A percentile compares a stretch with the other conserved stretches of the same genome.
Conservation (phyloP, 2,113 vertebrate species). For the Herpailurus yagouaroundi region DNA sequence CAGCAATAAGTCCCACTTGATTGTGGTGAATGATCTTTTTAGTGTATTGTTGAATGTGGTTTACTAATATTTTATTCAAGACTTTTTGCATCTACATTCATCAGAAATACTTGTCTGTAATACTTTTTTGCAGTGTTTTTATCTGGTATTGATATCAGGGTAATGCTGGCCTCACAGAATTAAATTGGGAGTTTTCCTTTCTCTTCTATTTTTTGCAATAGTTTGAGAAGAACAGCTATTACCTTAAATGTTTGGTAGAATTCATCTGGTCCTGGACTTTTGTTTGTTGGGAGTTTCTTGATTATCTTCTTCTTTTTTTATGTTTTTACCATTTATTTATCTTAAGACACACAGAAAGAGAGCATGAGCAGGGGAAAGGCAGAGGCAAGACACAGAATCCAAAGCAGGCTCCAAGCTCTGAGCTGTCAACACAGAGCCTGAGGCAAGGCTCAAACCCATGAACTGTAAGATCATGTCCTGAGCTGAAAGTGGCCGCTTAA, state of each 20-base stretch:
- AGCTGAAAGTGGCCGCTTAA: no score
- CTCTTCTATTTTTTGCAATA: not conserved
- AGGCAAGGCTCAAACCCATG: no score
- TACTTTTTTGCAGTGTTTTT: not conserved
- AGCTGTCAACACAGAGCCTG: no score
- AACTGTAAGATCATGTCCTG: no score
- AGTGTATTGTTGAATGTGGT: not conserved
- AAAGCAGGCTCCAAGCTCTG: no score
- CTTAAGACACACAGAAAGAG: no score
- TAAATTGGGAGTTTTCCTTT: not conserved
- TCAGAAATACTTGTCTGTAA: not conserved
- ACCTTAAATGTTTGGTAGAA: not conserved
- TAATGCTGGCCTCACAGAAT: not conserved
- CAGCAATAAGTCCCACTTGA: not conserved
- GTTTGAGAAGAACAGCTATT: not conserved
- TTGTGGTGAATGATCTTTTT: not conserved
- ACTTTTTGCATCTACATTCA: not conserved
- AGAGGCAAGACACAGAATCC: no score
- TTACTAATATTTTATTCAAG: not conserved
- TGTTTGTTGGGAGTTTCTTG: not conserved
- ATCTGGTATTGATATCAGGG: not conserved
- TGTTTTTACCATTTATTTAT: no score
- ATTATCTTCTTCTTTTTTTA: not conserved
- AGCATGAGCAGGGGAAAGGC: no score
- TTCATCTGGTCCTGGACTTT: not conserved